phyloP scores from a whole-genome alignment of 2,888 invertebrate genomes.

The Eretmocerus hayati region DNA sequence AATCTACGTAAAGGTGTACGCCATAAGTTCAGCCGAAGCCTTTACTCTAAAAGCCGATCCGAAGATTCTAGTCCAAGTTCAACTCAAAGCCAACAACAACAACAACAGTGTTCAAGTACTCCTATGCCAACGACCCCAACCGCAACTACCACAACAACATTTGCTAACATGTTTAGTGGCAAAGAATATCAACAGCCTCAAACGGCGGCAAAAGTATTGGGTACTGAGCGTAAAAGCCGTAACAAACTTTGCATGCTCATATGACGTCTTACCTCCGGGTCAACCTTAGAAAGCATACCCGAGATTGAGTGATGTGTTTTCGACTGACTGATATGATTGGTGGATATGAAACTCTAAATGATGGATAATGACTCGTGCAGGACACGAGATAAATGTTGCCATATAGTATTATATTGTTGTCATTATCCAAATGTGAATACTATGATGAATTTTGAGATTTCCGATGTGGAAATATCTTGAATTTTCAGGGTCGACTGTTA shows the following conservation, averaged over 20 bases:
- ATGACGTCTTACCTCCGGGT: slow-evolving; percentile 43
- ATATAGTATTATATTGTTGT: too few species aligned
- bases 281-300: slow-evolving; percentile 42
- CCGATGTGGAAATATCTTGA: too few species aligned
- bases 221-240: slow-evolving; percentile 41
- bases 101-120: background rate
- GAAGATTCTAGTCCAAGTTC: slow-evolving; percentile 32
- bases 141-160: background rate
- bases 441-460: too few species aligned
- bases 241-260: slow-evolving; percentile 43
- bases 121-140: background rate
- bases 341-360: too few species aligned
- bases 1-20: slow-evolving; percentile 52
- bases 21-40: slow-evolving; percentile 51
- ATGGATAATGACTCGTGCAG: too few species aligned
- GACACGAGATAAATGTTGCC: too few species aligned
- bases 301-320: too few species aligned
- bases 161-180: too few species aligned
- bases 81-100: background rate
- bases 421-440: too few species aligned
- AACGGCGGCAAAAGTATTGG: slow-evolving; percentile 30
- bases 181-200: background rate
- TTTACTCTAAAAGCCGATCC: slow-evolving; percentile 47
- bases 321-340: too few species aligned
- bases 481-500: too few species aligned